Base-by-base conservation (phyloP, 2,113 vertebrate genomes). In the Mugil cephalus region DNA sequence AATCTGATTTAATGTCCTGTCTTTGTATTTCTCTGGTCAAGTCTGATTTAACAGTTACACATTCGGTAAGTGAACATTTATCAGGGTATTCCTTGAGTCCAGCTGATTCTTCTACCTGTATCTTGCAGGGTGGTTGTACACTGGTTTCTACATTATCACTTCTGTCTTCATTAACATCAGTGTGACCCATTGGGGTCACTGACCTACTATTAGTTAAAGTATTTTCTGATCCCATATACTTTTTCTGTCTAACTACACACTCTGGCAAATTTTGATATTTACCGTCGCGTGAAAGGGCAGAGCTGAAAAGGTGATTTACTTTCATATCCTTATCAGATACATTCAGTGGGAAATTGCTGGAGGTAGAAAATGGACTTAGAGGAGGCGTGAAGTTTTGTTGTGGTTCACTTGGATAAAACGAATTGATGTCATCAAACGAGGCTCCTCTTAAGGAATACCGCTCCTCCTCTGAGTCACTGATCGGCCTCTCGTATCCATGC, bases 381-480 rank as follows among this genome's bases (percentile, higher is more conserved):
- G 54, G 40, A 60, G 10, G 48, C 0, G 12, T 39, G 6, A 24
- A 1, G 11, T 35, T 53, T 19, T 70, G 62, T 24, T 67, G 63
- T 55, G 68, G 48, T 50, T 85, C 45, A 10, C 46, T 84, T 59
- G 70, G 62, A 53, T 63, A 7, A 24, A 50, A 72, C 13, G 40
- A 64, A 14, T 66, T 14, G 1, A 51, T n/a, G 42, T 73, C 56
- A 2, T 75, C 58, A 14, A 63, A 56, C 30, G 71, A 65, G 46
- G 66, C 81, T 46, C 48, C 35, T 74, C 54, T 77, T 65, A 24
- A 45, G 9, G 34, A 1, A 15, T 9, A 42, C 50, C 35, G 74
- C 43, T 93, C 88, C 11, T 91, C 87, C 7, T 93, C 90, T 12
- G 88, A 92, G 68, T 92, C 88, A 55, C 59, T 88, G 52, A 70